Evolutionary conservation across 2,113 vertebrate species (phyloP), one percentile per base, ranked within the genome.

Genomic region (Speoplatyrhinus poulsoni): DNA sequence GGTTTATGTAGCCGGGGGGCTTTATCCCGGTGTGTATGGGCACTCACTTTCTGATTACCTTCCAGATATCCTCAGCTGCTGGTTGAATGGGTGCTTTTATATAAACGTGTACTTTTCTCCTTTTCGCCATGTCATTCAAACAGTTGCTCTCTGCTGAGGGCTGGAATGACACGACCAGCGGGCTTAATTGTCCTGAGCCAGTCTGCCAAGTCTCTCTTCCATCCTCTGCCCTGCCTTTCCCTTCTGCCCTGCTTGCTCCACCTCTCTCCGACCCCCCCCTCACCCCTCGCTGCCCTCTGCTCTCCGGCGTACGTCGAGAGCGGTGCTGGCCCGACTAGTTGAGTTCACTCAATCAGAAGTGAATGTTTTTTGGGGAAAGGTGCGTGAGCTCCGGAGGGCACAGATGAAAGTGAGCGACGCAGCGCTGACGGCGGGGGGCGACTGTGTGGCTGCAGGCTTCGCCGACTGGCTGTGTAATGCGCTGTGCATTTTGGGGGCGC

Each of bases 261-360:
- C n/a, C 10, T 15, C 41, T 57, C 46, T 65, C 61, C 13, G 12
- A 15, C n/a, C 46, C 54, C 32, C 16, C 12, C 19, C 19, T 1
- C 10, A 17, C 54, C 52, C 10, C 17, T 61, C 19, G 62, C 60
- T 68, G 55, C 59, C 57, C 60, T 49, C 46, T 33, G 19, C 80
- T 55, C 17, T 74, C 79, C 36, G 3, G 69, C 68, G 47, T 62
- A 76, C 69, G 67, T 73, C 57, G 60, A 67, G 48, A 59, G 36
- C 65, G 62, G 83, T 73, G 82, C 76, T 63, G 56, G 60, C 73
- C 70, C 5, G 53, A 77, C 76, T 85, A 74, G 85, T 88, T 85
- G 82, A 80, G 77, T 75, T 77, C 87, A 15, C 55, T 86, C 83
- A 86, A 86, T 89, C 87, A 90, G 82, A 86, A 85, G 76, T 69